Base-by-base conservation (phyloP, 2,888 invertebrate species). In the Aphodius granarius region DNA sequence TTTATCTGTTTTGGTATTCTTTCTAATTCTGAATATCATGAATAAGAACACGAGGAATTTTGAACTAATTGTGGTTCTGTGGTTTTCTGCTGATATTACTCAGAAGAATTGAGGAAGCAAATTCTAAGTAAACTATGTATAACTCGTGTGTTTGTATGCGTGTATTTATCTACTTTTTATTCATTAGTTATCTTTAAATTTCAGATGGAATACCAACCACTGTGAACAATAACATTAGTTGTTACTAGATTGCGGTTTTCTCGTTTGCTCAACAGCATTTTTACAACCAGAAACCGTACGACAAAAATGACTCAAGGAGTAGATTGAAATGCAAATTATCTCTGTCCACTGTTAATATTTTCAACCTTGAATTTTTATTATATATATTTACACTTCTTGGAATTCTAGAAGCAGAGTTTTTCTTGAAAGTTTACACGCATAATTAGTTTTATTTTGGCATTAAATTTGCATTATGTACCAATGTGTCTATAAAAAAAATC, bases 341-440 rank as follows among this genome's bases (percentile, higher is more conserved):
- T 43, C 43, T 43, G 16, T 17, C 13, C 21, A 22, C 22, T 22
- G 0, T n/a, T 71, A 71, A 71, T 71, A 22, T 21, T 18, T 71
- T 71, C 71, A 23, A 9, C 71, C 71, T 71, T 22, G 71, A 71
- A 16, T 21, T 71, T 71, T 71, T 71, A 71, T 71, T 71, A 16
- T 71, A 23, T 71, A 43, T 2, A 43, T 43, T 43, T 9, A 43
- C 9, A 43, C 43, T 43, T 43, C 43, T 43, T 43, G 43, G 43
- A 9, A 43, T 43, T 43, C 43, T 43, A 13, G 13, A 43, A 43
- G 43, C 43, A 13, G 43, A 43, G 3, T 43, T 43, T 43, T 43
- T 43, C 43, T 43, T 3, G 43, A 43, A 43, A 43, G n/a, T n/a
- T n/a, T n/a, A n/a, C n/a, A n/a, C n/a, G n/a, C n/a, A n/a, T n/a